Conservation (phyloP, 2,797 vertebrate genomes). For the Diglossa cyanea region DNA sequence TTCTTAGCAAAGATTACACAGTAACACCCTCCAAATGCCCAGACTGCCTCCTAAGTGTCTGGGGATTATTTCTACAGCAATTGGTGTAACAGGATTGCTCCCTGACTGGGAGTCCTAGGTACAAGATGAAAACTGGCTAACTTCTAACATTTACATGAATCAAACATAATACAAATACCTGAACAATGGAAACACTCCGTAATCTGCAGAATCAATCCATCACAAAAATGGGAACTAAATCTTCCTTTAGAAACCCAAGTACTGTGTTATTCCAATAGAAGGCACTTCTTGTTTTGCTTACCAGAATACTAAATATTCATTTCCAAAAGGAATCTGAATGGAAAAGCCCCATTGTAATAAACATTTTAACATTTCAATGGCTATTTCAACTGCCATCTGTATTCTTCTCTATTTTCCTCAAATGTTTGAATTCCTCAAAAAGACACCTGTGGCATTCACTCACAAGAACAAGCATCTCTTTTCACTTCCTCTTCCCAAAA, state of each 20-base stretch:
- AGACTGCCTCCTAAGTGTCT: background rate
- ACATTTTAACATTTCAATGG: background rate
- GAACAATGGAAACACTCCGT: background rate
- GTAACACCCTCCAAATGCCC: background rate
- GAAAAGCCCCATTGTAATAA: background rate
- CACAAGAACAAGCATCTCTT: background rate
- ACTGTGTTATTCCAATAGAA: background rate
- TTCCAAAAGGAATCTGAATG: background rate
- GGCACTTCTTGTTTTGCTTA: background rate
- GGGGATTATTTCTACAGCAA: background rate
- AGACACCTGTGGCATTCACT: slow-evolving; percentile 22
- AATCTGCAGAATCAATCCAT: background rate
- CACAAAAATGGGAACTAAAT: background rate
- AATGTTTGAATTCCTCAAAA: background rate
- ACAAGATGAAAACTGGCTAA: background rate
- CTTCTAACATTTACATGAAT: background rate
- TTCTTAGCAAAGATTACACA: background rate
- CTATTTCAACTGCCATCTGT: slow-evolving; percentile 7
- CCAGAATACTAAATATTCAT: background rate
- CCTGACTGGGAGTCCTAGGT: background rate
- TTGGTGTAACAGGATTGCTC: background rate
- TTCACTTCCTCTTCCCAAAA: background rate
- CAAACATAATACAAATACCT: background rate
- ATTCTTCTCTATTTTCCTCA: background rate
- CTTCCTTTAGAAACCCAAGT: background rate